These are phyloP conservation scores for Pseudomyrmex sp. DNA, from an alignment of 1,140 invertebrate species.

Conservation along the genomic window DNA sequence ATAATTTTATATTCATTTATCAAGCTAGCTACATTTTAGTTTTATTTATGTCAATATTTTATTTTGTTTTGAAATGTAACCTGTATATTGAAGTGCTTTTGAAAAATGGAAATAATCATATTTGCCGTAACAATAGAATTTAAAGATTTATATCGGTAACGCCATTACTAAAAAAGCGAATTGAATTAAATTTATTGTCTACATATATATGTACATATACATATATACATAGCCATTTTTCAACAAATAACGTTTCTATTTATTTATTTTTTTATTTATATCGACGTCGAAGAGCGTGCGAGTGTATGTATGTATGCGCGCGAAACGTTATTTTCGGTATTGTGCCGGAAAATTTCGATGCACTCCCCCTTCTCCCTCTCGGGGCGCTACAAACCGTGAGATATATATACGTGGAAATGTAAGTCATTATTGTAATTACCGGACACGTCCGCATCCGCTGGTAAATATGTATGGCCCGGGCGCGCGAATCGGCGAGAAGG, in stretches of 20 bases:
- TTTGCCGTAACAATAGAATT: neutral
- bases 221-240: too few relatives aligned
- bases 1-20: too few relatives aligned
- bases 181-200: too few relatives aligned
- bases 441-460: slow-evolving; percentile 3
- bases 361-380: neutral
- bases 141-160: neutral
- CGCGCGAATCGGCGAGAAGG: slow-evolving; percentile 23
- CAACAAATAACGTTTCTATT: too few relatives aligned
- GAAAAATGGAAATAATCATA: neutral
- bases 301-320: neutral
- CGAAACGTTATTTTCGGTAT: slow-evolving; percentile 14
- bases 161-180: too few relatives aligned
- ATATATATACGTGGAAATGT: slow-evolving; percentile 26
- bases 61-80: neutral
- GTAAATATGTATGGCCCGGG: slow-evolving; percentile 25
- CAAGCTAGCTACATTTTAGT: neutral
- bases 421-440: slow-evolving; percentile 54
- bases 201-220: too few relatives aligned
- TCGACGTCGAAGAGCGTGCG: neutral
- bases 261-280: too few relatives aligned
- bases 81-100: neutral
- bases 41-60: neutral
- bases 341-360: neutral
- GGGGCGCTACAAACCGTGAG: neutral